phyloP scores from a whole-genome alignment of 2,113 vertebrate genomes.

The Strigops habroptila region DNA sequence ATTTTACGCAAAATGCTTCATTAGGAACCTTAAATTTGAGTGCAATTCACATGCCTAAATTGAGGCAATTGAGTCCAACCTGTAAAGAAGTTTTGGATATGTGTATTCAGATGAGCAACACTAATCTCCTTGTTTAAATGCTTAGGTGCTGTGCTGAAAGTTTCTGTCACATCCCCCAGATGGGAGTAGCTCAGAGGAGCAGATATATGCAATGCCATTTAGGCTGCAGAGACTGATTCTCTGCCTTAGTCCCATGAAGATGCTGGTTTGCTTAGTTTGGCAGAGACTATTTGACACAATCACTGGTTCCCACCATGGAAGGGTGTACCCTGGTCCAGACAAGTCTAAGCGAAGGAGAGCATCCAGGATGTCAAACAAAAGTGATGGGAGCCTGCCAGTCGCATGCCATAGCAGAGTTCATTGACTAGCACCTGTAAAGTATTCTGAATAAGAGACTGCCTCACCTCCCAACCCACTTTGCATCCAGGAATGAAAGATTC shows the following conservation, averaged over 20 bases:
- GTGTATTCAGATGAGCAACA: not conserved
- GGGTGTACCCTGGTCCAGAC: not conserved
- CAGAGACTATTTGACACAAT: not conserved
- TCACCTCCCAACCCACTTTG: not conserved
- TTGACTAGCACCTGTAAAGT: not conserved
- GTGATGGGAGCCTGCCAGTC: not conserved
- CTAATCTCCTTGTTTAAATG: not conserved
- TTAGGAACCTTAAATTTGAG: not conserved
- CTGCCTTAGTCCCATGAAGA: not conserved
- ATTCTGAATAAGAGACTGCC: not conserved
- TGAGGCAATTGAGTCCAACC: not conserved
- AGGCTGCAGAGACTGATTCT: not conserved
- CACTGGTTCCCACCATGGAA: not conserved
- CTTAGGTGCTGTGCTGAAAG: not conserved
- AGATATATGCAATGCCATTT: rapidly evolving
- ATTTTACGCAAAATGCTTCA: not conserved
- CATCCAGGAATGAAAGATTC: not conserved
- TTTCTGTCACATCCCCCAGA: not conserved
- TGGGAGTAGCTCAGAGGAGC: not conserved
- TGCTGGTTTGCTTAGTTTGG: not conserved
- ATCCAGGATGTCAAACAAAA: not conserved
- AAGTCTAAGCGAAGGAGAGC: not conserved
- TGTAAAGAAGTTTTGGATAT: not conserved
- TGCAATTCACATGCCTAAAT: not conserved
- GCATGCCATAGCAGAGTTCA: not conserved